A percentile compares a stretch with the other conserved stretches of the same genome.
These are phyloP conservation scores for Nixonia krombeini DNA, from an alignment of 1,140 invertebrate species.

Conservation along the genomic window DNA sequence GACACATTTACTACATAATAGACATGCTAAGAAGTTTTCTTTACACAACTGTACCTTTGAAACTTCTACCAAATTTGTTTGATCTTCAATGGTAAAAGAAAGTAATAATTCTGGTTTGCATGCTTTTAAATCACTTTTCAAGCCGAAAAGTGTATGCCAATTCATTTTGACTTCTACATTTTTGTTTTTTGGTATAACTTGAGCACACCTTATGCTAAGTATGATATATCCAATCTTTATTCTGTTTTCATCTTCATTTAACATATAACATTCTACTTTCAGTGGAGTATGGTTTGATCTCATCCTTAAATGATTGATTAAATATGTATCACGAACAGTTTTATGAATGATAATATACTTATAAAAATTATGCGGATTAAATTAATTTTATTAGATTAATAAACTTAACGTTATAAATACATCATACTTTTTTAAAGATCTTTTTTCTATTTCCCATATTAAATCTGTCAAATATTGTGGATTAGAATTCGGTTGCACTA, in stretches of 20 bases:
- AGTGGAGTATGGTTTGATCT: conserved; percentile 68
- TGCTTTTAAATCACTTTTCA: conserved; percentile 65
- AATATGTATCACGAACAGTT: too few species aligned
- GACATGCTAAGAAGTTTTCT: too few species aligned
- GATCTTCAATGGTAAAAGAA: conserved; percentile 69
- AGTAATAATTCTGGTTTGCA: conserved; percentile 69
- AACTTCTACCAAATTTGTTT: conserved; percentile 13
- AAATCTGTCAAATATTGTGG: conserved; percentile 68
- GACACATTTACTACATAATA: too few species aligned
- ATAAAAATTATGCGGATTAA: too few species aligned
- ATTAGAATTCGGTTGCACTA: conserved; percentile 58
- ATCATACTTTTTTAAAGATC: conserved; percentile 63
- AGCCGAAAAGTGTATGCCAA: conserved; percentile 70
- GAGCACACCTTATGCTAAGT: conserved; percentile 69
- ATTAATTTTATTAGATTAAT: conserved; percentile 3
- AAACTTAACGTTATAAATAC: conserved; percentile 1
- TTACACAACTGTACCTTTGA: conserved; percentile 15
- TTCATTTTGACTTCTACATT: conserved; percentile 51
- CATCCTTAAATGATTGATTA: conserved; percentile 59
- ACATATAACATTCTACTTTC: conserved; percentile 70
- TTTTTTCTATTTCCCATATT: conserved; percentile 72
- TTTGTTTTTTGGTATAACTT: conserved; percentile 59
- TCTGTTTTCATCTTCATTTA: conserved; percentile 60
- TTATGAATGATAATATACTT: too few species aligned
- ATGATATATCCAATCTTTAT: conserved; percentile 71